Conservation (phyloP, 1,140 invertebrate species). For the Nephila pilipes region DNA sequence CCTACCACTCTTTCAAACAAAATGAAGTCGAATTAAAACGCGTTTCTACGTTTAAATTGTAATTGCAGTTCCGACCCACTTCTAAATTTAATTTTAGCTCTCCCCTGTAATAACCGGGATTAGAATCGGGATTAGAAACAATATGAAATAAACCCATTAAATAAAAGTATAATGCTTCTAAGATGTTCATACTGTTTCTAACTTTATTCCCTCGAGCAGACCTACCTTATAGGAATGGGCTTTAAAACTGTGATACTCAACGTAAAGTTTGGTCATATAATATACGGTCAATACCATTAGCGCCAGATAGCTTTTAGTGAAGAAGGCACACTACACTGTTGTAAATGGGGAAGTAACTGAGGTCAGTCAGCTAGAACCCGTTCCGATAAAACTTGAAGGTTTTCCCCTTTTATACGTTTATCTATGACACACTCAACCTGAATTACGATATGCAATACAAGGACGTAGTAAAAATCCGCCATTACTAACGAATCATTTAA, state of each 20-base stretch:
- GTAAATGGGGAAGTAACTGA: conserved; percentile 44
- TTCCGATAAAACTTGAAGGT: conserved; percentile 45
- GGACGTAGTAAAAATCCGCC: conserved; percentile 43
- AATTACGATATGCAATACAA: conserved; percentile 33
- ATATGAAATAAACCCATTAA: conserved; percentile 24
- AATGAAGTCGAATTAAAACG: too few species aligned
- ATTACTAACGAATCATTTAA: conserved; percentile 50
- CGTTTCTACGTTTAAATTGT: not conserved
- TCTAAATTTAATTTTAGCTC: not conserved
- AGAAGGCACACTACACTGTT: not conserved
- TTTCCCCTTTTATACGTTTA: conserved; percentile 49
- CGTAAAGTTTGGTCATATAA: conserved; percentile 45
- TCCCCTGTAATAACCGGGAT: not conserved
- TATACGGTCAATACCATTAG: conserved; percentile 52
- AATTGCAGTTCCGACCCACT: not conserved
- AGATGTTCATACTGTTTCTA: conserved; percentile 2
- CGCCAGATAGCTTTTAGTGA: conserved; percentile 23
- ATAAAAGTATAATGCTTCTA: conserved; percentile 33
- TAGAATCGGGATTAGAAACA: not conserved
- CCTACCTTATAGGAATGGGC: conserved; percentile 23
- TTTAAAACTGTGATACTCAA: conserved; percentile 49
- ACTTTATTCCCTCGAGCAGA: conserved; percentile 14
- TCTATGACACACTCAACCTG: conserved; percentile 43
- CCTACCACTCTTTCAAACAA: too few species aligned
- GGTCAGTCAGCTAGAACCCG: conserved; percentile 41